Base-by-base conservation (phyloP, 2,888 invertebrate genomes). In the Cephonodes hylas region DNA sequence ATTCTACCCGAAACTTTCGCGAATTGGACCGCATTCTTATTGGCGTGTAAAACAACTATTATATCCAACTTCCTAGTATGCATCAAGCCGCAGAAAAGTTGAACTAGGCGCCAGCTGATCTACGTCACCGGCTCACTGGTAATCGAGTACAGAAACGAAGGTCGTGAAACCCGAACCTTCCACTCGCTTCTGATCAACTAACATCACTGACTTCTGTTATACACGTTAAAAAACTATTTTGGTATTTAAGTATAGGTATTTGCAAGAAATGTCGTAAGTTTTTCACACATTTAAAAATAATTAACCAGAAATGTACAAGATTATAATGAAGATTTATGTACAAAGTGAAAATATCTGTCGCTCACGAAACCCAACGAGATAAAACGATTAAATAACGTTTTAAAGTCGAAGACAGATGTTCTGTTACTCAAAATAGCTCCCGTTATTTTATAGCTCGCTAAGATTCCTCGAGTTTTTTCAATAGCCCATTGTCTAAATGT, bases 101-200 rank as follows among this genome's bases (percentile, higher is more conserved):
- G 75, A 77, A 78, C 73, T 75, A 77, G 88, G 87, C 90, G 90
- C 88, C 90, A 79, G 84, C 76, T 83, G 79, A 76, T 25, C 73
- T 66, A 77, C 87, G 86, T 84, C 87, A 84, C 78, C 76, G 88
- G 84, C 89, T 88, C 88, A 81, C 70, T 81, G 82, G 91, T 89
- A 92, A 91, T 88, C 85, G 86, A 91, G 85, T 84, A 84, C 79
- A 78, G 80, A 79, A 75, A 79, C 85, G 88, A 92, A 92, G 92
- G 92, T 79, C 91, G 77, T 80, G 91, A 85, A 91, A 91, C 81
- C 76, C 79, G 89, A 92, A 83, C 86, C 84, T 79, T 79, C 84
- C 84, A 81, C 81, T 86, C 86, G 84, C 80, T 84, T 80, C 81
- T 84, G 84, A 87, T 88, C 81, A 76, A 75, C 77, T 64, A 61